These are phyloP conservation scores for Centropyge bicolor DNA, from an alignment of 2,797 vertebrate genomes.

Conservation along the genomic window DNA sequence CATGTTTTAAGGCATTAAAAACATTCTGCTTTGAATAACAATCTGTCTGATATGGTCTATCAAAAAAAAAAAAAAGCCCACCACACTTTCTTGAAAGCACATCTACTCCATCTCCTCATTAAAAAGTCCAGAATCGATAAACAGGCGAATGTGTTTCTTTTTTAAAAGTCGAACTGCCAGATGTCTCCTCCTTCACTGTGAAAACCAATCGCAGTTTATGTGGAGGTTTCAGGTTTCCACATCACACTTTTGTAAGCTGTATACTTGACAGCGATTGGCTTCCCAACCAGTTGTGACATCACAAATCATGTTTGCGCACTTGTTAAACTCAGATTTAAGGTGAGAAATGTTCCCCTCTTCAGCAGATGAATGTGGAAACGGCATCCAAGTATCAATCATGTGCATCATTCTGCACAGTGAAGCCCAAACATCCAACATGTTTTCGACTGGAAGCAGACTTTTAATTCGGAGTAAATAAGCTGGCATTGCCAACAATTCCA, in stretches of 20 bases:
- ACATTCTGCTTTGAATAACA: conserved; percentile 15
- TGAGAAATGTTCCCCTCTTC: not conserved
- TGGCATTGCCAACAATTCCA: not conserved
- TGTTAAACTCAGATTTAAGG: not conserved
- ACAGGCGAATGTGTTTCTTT: conserved; percentile 9
- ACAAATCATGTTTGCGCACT: not conserved
- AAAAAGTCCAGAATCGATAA: not conserved
- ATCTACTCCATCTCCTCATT: not conserved
- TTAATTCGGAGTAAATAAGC: not conserved
- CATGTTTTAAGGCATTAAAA: conserved; percentile 6
- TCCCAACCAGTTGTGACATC: conserved; percentile 2
- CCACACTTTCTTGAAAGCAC: conserved; percentile 1
- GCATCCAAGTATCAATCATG: not conserved
- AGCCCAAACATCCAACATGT: not conserved
- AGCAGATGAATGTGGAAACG: not conserved
- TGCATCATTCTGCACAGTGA: not conserved
- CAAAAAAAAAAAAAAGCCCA: too few relatives aligned
- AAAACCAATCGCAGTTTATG: not conserved
- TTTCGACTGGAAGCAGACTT: not conserved
- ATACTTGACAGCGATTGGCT: not conserved
- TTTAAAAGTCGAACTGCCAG: not conserved
- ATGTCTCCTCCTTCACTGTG: not conserved
- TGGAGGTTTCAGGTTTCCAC: too few relatives aligned
- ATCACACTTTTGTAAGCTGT: not conserved
- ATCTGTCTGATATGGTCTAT: not conserved